A percentile compares a stretch with the other conserved stretches of the same genome.
Evolutionary conservation across 2,888 invertebrate species (phyloP).

Genomic region (Sturmia bella): DNA sequence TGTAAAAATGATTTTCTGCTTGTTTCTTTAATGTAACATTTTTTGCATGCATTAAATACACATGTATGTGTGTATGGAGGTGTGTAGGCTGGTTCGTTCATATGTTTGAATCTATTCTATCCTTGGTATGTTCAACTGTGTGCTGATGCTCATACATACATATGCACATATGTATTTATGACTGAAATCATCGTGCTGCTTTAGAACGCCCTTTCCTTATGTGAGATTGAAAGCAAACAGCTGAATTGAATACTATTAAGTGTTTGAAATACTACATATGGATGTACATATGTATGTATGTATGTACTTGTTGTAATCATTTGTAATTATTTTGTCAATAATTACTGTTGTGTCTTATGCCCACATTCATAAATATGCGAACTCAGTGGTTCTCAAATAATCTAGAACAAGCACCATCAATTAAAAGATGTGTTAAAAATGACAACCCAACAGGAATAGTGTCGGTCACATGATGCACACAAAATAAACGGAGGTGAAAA

Average conservation of each 20-base stretch:
- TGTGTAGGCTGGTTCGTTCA: background rate
- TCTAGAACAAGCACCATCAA: background rate
- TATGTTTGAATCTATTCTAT: background rate
- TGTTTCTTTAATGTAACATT: conserved; percentile 39
- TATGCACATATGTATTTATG: conserved; percentile 6
- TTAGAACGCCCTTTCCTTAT: conserved; percentile 66
- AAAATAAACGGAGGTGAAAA: no score
- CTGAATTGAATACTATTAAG: conserved; percentile 57
- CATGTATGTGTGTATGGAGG: conserved; percentile 16
- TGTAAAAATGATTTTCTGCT: conserved; percentile 1
- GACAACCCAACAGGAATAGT: no score
- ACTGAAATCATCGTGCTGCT: conserved; percentile 33
- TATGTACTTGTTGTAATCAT: conserved; percentile 71
- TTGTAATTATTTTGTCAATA: conserved; percentile 80
- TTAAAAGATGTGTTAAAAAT: no score
- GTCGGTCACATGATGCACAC: no score
- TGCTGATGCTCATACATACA: background rate
- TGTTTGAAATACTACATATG: conserved; percentile 35
- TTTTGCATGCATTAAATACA: no score
- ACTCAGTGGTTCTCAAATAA: conserved; percentile 27
- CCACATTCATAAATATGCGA: conserved; percentile 53
- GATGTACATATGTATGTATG: background rate
- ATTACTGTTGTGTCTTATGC: conserved; percentile 80
- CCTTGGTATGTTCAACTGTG: background rate
- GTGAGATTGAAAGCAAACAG: conserved; percentile 41